Evolutionary conservation across 2,797 vertebrate genomes (phyloP), one percentile per base, ranked within the genome.

Genomic region (Acrossocheilus wenchowensis): DNA sequence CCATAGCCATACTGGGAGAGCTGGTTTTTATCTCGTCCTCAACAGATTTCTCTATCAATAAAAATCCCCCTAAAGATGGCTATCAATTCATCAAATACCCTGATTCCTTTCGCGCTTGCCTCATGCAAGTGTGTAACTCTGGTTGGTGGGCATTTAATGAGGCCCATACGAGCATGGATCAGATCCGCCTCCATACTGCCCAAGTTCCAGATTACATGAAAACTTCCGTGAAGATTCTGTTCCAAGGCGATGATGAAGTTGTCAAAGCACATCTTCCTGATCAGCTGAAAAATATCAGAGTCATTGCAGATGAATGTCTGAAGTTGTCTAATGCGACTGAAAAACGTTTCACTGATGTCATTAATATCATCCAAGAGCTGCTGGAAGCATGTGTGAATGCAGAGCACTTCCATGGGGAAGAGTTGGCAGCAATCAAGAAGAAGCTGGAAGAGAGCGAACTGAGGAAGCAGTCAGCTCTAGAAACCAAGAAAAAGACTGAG

Each of bases 81-180:
- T 87, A 86, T 54, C 8, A 86, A 78, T 83, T 83, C 54, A 86
- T 92, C 12, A 90, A 80, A 60, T 91, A 91, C 19, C 89, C 92
- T 17, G 86, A 92, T 36, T 92, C 92, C 7, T 93, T 92, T 75
- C 88, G 88, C 1, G 2, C 30, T 30, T 30, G 30, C 30, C 30
- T 30, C 30, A 30, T 30, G 30, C 30, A 30, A 30, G 30, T 92
- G 34, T 88, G 89, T 82, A 91, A 91, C 23, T 60, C 66, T 74
- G 91, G 90, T 2, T 91, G 92, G 91, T 14, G 11, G 2, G 90
- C 91, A 26, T 93, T 93, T 82, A 91, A 90, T 4, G 84, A 91
- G 19, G 90, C 90, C 41, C 90, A 92, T 45, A 90, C 74, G 66
- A 92, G 88, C 68, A 91, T 90, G 91, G 88, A 91, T 64, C 73